Percentiles rank a stretch among this genome's conserved stretches.
Evolutionary conservation across 2,113 vertebrate species (phyloP).

Genomic region (Mesembrinibis cayennensis): DNA sequence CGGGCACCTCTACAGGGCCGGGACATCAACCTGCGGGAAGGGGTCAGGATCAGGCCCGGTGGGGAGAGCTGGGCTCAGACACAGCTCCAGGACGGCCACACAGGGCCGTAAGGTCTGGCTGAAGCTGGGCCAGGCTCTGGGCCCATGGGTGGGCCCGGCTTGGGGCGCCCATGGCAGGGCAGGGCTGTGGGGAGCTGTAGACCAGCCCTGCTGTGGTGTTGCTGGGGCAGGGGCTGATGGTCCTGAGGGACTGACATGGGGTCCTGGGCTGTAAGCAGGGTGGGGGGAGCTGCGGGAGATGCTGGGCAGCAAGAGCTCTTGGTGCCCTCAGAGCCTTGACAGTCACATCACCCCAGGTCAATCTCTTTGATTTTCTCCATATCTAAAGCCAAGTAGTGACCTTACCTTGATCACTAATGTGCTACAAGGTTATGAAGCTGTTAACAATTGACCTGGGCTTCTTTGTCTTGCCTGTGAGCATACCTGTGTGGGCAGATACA

Average conservation of each 20-base stretch:
- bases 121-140: background rate
- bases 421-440: background rate
- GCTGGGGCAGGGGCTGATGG: background rate
- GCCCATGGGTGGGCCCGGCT: background rate
- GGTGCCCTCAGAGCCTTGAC: background rate
- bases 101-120: rapidly evolving
- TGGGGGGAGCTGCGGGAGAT: background rate
- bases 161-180: rapidly evolving
- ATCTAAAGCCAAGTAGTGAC: background rate
- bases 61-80: background rate
- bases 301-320: background rate
- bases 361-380: background rate
- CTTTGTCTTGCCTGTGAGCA: background rate
- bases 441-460: background rate
- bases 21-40: background rate
- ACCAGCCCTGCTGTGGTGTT: rapidly evolving
- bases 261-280: background rate
- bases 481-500: background rate
- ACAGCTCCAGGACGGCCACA: background rate
- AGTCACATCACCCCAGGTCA: too few relatives aligned
- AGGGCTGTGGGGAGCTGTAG: background rate
- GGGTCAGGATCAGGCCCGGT: background rate
- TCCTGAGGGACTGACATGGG: background rate
- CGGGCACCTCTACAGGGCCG: background rate
- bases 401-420: background rate